phyloP scores from a whole-genome alignment of 2,888 invertebrate genomes.

The Silvanus unidentatus region DNA sequence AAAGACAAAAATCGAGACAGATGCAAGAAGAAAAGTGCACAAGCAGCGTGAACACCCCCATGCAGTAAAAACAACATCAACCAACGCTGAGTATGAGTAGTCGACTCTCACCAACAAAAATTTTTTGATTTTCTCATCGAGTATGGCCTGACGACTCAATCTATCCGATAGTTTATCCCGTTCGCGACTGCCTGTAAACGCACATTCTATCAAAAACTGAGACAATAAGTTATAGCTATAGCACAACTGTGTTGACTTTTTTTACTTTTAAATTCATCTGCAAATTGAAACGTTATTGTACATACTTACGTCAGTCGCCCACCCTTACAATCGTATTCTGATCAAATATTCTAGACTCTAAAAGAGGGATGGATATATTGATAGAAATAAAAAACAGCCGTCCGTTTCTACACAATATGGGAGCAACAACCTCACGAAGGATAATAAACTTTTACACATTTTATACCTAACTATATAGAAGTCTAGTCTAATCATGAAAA shows the following conservation, averaged over 20 bases:
- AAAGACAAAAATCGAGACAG: conserved; percentile 7
- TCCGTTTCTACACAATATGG: conserved; percentile 30
- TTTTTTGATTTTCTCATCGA: conserved; percentile 90
- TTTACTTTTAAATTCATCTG: background rate
- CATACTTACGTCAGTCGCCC: too few relatives aligned
- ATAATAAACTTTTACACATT: conserved; percentile 9
- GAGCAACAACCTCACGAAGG: conserved; percentile 40
- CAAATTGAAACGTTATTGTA: too few relatives aligned
- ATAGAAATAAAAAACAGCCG: conserved; percentile 5
- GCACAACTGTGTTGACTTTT: conserved; percentile 12
- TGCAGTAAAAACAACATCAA: conserved; percentile 33
- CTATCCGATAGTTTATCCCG: conserved; percentile 67
- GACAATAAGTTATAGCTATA: too few relatives aligned
- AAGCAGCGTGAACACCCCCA: conserved; percentile 45
- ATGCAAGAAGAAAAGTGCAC: conserved; percentile 35
- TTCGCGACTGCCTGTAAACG: conserved; percentile 45
- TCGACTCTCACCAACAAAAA: conserved; percentile 77
- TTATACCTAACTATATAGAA: conserved; percentile 12
- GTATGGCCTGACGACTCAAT: conserved; percentile 78
- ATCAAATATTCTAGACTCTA: too few relatives aligned
- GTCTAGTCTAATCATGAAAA: conserved; percentile 2
- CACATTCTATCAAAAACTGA: conserved; percentile 11
- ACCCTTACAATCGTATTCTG: too few relatives aligned
- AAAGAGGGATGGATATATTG: background rate
- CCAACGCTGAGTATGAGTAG: conserved; percentile 19